These are phyloP conservation scores for Chrysemys picta DNA, from an alignment of 2,113 vertebrate genomes.

Conservation along the genomic window DNA sequence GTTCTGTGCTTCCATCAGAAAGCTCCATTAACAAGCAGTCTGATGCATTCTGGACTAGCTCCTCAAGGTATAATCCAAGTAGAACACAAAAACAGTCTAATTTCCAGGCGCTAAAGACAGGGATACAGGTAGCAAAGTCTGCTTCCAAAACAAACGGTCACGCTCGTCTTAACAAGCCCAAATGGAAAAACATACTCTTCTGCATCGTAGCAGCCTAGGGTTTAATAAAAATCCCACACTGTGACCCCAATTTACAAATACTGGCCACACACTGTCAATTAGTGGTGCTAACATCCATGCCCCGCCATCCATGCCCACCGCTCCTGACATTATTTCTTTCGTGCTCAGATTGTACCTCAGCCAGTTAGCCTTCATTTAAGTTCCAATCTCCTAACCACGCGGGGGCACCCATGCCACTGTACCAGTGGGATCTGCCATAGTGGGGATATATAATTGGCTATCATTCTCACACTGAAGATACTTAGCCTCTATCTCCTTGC, in stretches of 20 bases:
- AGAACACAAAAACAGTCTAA: not conserved
- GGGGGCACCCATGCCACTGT: not conserved
- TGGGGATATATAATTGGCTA: not conserved
- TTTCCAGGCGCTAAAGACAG: not conserved
- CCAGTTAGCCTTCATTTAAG: fast-evolving
- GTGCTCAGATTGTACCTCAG: not conserved
- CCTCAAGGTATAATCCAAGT: not conserved
- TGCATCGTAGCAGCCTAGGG: fast-evolving
- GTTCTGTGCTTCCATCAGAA: fast-evolving
- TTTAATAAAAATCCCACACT: not conserved
- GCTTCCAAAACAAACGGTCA: not conserved
- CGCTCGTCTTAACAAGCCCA: not conserved
- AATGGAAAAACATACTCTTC: not conserved
- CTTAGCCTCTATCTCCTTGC: not conserved
- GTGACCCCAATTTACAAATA: not conserved
- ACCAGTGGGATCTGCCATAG: not conserved
- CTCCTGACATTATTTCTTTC: not conserved
- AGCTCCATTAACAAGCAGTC: not conserved
- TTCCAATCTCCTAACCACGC: not conserved
- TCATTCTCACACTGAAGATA: not conserved
- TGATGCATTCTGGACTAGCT: not conserved
- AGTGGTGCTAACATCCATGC: not conserved
- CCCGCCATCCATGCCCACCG: not conserved
- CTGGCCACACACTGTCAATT: not conserved
- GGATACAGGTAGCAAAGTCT: not conserved